Conservation (phyloP, 1,140 invertebrate species). For the Alviniconcha marisindica region DNA sequence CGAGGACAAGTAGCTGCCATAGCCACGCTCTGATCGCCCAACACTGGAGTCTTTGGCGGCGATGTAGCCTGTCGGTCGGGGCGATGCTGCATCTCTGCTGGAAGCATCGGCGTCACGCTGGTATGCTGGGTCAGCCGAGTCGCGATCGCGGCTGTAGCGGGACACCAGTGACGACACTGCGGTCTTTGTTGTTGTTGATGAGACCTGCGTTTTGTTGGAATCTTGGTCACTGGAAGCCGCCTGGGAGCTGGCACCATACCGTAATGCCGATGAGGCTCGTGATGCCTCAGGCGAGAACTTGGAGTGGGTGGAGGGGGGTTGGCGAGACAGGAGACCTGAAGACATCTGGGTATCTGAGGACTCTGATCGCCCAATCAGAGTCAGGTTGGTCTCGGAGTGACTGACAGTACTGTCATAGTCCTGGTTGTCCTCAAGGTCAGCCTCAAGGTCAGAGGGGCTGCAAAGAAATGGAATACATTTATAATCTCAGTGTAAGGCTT, state of each 20-base stretch:
- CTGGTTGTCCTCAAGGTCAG: slow-evolving; percentile 82
- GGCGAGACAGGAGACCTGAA: slow-evolving; percentile 32
- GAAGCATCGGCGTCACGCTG: slow-evolving; percentile 36
- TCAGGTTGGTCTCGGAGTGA: slow-evolving; percentile 73
- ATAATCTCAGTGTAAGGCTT: background rate
- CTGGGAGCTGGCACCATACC: slow-evolving; percentile 30
- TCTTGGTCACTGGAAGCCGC: slow-evolving; percentile 41
- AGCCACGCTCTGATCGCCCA: slow-evolving; percentile 19
- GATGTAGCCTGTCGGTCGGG: background rate
- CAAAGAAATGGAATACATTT: slow-evolving; percentile 51
- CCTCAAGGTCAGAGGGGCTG: slow-evolving; percentile 81
- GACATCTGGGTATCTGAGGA: slow-evolving; percentile 50
- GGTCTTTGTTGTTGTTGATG: slow-evolving; percentile 43
- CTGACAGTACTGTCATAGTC: slow-evolving; percentile 77
- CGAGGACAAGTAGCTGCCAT: slow-evolving; percentile 30
- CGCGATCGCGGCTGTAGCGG: slow-evolving; percentile 30
- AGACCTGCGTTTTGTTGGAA: slow-evolving; percentile 33
- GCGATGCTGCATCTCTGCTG: slow-evolving; percentile 15
- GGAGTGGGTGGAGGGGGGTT: slow-evolving; percentile 37
- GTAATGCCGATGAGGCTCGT: slow-evolving; percentile 35
- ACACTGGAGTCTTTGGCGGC: background rate
- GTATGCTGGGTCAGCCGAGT: background rate
- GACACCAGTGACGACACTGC: slow-evolving; percentile 46
- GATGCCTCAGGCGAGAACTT: slow-evolving; percentile 49
- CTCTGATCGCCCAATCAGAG: slow-evolving; percentile 69